Evolutionary conservation across 2,888 invertebrate species (phyloP).

Genomic region (Megastigmus dorsalis): DNA sequence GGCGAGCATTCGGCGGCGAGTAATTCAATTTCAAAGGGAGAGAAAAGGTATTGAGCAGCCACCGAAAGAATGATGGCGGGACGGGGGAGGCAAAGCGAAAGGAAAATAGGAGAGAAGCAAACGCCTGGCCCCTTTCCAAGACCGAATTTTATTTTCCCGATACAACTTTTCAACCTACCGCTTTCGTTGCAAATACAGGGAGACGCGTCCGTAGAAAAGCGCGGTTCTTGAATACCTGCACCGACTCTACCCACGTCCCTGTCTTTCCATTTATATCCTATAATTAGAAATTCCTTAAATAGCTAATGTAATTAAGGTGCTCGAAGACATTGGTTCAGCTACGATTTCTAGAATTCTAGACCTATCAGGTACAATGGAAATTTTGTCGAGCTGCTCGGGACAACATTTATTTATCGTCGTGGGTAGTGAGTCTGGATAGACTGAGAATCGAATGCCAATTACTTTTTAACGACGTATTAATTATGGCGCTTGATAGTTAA

Average conservation of each 20-base stretch:
- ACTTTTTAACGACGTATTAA: no score
- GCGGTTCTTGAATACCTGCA: not conserved
- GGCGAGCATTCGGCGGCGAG: conserved; percentile 14
- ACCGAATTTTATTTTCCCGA: conserved; percentile 45
- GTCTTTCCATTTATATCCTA: not conserved
- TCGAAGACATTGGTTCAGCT: no score
- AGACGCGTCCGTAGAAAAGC: not conserved
- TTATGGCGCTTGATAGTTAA: no score
- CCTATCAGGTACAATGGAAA: no score
- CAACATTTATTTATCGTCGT: no score
- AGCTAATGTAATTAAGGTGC: no score
- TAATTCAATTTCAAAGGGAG: conserved; percentile 34
- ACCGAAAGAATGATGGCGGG: conserved; percentile 23
- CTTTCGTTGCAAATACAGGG: not conserved
- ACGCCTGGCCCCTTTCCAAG: conserved; percentile 44
- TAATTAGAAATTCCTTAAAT: no score
- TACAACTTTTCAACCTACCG: conserved; percentile 23
- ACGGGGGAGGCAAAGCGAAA: not conserved
- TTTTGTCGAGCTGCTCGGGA: no score
- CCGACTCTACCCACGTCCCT: not conserved
- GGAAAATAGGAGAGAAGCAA: conserved; percentile 11
- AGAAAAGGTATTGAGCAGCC: conserved; percentile 21
- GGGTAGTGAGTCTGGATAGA: no score
- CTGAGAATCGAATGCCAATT: no score
- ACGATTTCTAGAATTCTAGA: no score